phyloP scores from a whole-genome alignment of 1,140 invertebrate species.

The Hyposmocoma kahamanoa region DNA sequence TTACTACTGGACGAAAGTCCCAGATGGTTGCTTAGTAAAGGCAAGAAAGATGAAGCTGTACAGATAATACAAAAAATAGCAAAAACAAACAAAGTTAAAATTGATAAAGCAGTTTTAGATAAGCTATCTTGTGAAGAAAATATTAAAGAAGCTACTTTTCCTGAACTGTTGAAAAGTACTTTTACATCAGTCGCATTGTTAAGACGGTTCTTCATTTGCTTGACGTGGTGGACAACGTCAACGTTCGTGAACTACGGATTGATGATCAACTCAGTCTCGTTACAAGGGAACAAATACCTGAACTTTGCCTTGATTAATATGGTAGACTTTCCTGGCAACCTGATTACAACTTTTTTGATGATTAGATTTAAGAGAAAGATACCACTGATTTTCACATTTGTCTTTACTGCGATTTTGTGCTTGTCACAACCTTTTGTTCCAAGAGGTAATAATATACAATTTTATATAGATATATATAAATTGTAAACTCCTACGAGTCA shows the following conservation, averaged over 20 bases:
- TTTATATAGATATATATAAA: conserved; percentile 22
- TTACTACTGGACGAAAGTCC: conserved; percentile 54
- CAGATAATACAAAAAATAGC: conserved; percentile 38
- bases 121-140: conserved; percentile 33
- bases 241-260: conserved; percentile 87
- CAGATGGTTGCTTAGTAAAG: conserved; percentile 80
- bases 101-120: conserved; percentile 33
- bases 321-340: conserved; percentile 80
- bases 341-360: conserved; percentile 62
- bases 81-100: conserved; percentile 33
- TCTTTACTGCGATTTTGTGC: conserved; percentile 37
- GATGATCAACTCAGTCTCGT: conserved; percentile 83
- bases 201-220: conserved; percentile 72
- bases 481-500: too few species aligned
- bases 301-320: conserved; percentile 78
- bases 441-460: too few species aligned
- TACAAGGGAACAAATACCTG: conserved; percentile 80
- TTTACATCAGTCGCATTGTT: conserved; percentile 38
- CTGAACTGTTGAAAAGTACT: conserved; percentile 29
- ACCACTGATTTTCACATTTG: conserved; percentile 42
- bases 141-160: conserved; percentile 15
- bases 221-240: conserved; percentile 81
- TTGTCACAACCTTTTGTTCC: conserved; percentile 47
- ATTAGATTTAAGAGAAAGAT: conserved; percentile 41
- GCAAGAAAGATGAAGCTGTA: conserved; percentile 36